Percentiles rank a stretch among this genome's conserved stretches.
These are phyloP conservation scores for Sycophaga agraensis DNA, from an alignment of 1,140 invertebrate genomes.

Conservation along the genomic window DNA sequence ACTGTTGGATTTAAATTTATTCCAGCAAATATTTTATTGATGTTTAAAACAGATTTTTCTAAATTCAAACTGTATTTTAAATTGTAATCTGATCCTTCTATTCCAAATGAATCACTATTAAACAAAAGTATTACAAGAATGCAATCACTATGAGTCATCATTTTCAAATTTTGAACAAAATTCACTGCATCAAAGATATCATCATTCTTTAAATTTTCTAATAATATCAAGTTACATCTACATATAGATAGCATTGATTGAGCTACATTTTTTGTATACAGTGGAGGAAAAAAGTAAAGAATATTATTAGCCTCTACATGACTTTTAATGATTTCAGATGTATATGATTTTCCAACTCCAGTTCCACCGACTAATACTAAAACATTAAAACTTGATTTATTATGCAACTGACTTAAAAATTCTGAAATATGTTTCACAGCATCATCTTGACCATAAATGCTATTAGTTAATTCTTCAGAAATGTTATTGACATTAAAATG, in stretches of 20 bases:
- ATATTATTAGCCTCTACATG: slow-evolving; percentile 33
- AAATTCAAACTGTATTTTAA: slow-evolving; percentile 35
- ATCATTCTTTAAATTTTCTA: slow-evolving; percentile 46
- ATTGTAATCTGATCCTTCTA: slow-evolving; percentile 34
- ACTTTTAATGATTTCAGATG: slow-evolving; percentile 44
- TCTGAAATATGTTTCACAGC: slow-evolving; percentile 33
- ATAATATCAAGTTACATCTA: slow-evolving; percentile 42
- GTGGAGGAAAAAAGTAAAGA: slow-evolving; percentile 36
- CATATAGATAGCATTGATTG: slow-evolving; percentile 32
- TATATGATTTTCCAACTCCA: slow-evolving; percentile 53
- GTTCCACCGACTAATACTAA: slow-evolving; percentile 46
- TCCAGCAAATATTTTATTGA: slow-evolving; percentile 32
- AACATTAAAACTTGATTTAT: slow-evolving; percentile 33
- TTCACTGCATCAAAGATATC: slow-evolving; percentile 33
- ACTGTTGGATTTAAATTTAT: slow-evolving; percentile 31
- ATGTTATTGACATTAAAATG: slow-evolving; percentile 35
- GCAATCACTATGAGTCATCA: slow-evolving; percentile 31
- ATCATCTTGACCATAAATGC: slow-evolving; percentile 42
- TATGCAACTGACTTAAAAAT: slow-evolving; percentile 22
- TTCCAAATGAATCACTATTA: too few species aligned
- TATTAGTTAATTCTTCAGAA: slow-evolving; percentile 34
- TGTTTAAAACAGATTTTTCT: slow-evolving; percentile 25
- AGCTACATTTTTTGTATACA: slow-evolving; percentile 26
- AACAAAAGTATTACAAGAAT: slow-evolving; percentile 41
- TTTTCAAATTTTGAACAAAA: slow-evolving; percentile 31